Conservation (phyloP, 2,888 invertebrate species). For the Drosophila anomalata region DNA sequence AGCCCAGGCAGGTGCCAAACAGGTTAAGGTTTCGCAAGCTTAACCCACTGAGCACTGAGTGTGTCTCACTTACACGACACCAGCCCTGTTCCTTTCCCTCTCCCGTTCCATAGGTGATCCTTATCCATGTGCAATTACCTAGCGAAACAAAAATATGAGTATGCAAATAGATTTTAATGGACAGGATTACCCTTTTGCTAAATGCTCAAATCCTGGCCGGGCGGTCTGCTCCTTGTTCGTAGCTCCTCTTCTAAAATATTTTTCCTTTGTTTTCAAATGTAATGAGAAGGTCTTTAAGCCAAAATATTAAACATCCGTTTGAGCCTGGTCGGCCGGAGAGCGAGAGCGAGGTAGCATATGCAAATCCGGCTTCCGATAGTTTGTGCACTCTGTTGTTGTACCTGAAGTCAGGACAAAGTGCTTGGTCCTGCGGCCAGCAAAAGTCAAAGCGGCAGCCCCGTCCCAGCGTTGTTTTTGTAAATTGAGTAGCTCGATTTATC, state of each 20-base stretch:
- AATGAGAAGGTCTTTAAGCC: slow-evolving; percentile 82
- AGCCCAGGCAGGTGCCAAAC: slow-evolving; percentile 54
- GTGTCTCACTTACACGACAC: slow-evolving; percentile 19
- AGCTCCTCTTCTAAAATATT: slow-evolving; percentile 6
- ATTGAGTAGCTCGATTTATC: slow-evolving; percentile 76
- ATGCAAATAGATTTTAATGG: slow-evolving; percentile 82
- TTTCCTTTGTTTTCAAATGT: slow-evolving; percentile 74
- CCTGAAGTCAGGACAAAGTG: slow-evolving; percentile 60
- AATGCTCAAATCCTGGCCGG: slow-evolving; percentile 67
- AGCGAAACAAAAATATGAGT: slow-evolving; percentile 80
- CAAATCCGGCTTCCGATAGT: slow-evolving; percentile 75
- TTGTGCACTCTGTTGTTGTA: slow-evolving; percentile 49
- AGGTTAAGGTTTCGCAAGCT: slow-evolving; percentile 54
- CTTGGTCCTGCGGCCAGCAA: slow-evolving; percentile 47
- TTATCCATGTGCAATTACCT: slow-evolving; percentile 81
- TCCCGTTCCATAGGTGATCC: slow-evolving; percentile 44
- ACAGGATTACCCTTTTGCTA: slow-evolving; percentile 79
- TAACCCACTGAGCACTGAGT: slow-evolving; percentile 28
- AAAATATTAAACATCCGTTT: slow-evolving; percentile 80
- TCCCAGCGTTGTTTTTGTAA: slow-evolving; percentile 67
- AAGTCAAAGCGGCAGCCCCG: slow-evolving; percentile 73
- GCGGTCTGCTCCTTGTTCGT: slow-evolving; percentile 39
- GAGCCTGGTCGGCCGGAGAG: slow-evolving; percentile 56
- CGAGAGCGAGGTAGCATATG: slow-evolving; percentile 24
- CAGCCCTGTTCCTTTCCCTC: background rate